These are phyloP conservation scores for Eretmochelys imbricata DNA, from an alignment of 2,113 vertebrate species.

Conservation along the genomic window DNA sequence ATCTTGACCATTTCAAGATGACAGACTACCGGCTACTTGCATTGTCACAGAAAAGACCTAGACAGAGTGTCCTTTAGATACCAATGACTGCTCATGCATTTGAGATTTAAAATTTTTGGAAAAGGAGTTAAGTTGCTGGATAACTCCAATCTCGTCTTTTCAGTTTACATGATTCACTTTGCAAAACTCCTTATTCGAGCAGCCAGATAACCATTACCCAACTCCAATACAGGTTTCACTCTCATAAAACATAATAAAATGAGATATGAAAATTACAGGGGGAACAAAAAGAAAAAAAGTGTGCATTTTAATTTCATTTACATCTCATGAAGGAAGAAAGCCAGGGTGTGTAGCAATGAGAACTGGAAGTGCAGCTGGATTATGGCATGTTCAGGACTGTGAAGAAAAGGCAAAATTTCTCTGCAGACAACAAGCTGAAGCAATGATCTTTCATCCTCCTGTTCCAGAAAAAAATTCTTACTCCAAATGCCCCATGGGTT, in stretches of 20 bases:
- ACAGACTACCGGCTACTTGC: not conserved
- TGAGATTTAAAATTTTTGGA: not conserved
- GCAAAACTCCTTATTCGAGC: not conserved
- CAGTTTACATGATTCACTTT: not conserved
- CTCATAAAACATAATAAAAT: not conserved
- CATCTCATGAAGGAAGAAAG: slow-evolving; percentile 78
- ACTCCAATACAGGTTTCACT: not conserved
- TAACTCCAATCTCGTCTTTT: rapidly evolving
- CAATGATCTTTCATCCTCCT: slow-evolving; percentile 66
- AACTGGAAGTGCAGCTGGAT: slow-evolving; percentile 87
- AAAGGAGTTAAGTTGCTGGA: not conserved
- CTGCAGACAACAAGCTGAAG: slow-evolving; percentile 88
- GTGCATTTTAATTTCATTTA: not conserved
- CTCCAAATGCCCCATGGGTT: slow-evolving; percentile 80
- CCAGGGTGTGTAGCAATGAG: slow-evolving; percentile 89
- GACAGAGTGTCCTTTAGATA: not conserved
- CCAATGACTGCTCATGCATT: not conserved
- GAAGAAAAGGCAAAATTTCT: slow-evolving; percentile 88
- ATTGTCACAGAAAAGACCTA: not conserved
- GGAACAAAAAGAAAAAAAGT: not conserved
- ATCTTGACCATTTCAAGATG: rapidly evolving
- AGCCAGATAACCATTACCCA: not conserved
- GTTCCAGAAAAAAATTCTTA: slow-evolving; percentile 74
- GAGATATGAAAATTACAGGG: not conserved
- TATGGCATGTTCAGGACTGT: slow-evolving; percentile 90